Percentiles rank a stretch among this genome's conserved stretches.
These are phyloP conservation scores for Darwinula stevensoni DNA, from an alignment of 2,888 invertebrate genomes.

Conservation along the genomic window DNA sequence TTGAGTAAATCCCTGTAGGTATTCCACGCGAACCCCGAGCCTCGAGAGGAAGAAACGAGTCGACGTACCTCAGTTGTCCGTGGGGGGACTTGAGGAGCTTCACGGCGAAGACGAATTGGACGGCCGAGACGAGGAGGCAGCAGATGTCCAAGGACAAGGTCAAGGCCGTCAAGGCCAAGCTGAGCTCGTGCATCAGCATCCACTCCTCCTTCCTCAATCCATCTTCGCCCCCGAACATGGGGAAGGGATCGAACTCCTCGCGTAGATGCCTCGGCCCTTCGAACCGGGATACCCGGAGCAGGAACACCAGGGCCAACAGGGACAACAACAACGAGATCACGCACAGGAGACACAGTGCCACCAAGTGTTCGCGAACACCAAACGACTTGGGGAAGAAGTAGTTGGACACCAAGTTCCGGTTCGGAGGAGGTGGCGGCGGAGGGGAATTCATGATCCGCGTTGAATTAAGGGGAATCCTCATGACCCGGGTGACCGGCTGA, in stretches of 20 bases:
- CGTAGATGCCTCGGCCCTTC: conserved; percentile 20
- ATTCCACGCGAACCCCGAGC: no score
- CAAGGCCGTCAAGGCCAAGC: conserved; percentile 57
- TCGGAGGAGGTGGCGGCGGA: no score
- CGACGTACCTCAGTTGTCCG: conserved; percentile 33
- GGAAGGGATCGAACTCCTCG: conserved; percentile 19
- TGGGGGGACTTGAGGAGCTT: conserved; percentile 63
- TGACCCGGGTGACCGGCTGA: no score
- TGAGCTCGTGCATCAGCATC: conserved; percentile 81
- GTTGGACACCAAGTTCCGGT: conserved; percentile 2
- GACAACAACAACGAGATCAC: conserved; percentile 56
- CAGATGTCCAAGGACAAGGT: conserved; percentile 63
- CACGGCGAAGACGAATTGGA: conserved; percentile 75
- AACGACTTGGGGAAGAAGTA: not conserved
- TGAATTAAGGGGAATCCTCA: no score
- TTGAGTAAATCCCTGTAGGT: no score
- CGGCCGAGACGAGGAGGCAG: conserved; percentile 70
- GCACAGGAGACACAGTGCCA: conserved; percentile 27
- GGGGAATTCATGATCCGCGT: no score
- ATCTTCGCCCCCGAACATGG: conserved; percentile 41
- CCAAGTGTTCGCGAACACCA: not conserved
- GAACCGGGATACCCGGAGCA: conserved; percentile 50
- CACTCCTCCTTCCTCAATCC: no score
- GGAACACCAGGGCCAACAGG: conserved; percentile 47
- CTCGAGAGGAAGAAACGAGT: no score